Evolutionary conservation across 1,140 invertebrate species (phyloP).

Genomic region (Leptonema lineaticorne): DNA sequence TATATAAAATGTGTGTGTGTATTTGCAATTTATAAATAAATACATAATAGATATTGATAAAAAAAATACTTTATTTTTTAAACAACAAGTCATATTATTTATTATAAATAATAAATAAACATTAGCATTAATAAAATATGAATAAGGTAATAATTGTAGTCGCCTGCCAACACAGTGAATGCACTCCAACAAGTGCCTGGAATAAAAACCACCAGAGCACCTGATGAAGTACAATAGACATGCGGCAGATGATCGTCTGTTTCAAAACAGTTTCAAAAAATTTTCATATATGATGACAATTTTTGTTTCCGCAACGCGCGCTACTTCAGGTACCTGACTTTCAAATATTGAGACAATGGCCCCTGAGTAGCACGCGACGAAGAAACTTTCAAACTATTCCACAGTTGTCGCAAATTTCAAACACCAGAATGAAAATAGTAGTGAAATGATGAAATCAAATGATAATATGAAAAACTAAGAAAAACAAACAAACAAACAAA

Average conservation of each 20-base stretch:
- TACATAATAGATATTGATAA: no score
- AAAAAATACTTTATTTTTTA: no score
- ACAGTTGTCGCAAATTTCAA: not conserved
- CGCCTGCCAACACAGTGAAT: constrained; percentile 69
- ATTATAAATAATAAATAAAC: no score
- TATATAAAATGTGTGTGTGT: no score
- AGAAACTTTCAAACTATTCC: not conserved
- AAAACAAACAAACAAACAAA: not conserved
- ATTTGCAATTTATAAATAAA: no score
- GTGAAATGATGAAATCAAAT: no score
- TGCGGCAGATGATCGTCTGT: constrained; percentile 59
- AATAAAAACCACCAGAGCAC: constrained; percentile 87
- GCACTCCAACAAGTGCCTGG: constrained; percentile 97
- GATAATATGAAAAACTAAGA: not conserved
- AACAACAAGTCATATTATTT: no score
- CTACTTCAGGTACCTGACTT: constrained; percentile 98
- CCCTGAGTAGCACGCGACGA: constrained; percentile 72
- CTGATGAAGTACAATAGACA: constrained; percentile 98
- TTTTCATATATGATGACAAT: not conserved
- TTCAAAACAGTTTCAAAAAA: not conserved
- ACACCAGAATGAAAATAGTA: no score
- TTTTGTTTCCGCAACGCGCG: constrained; percentile 68
- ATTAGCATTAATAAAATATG: no score
- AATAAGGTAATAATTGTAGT: no score
- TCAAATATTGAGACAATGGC: constrained; percentile 65